These are phyloP conservation scores for Phrynocephalus guinanensis DNA, from an alignment of 2,797 vertebrate genomes.

Conservation along the genomic window DNA sequence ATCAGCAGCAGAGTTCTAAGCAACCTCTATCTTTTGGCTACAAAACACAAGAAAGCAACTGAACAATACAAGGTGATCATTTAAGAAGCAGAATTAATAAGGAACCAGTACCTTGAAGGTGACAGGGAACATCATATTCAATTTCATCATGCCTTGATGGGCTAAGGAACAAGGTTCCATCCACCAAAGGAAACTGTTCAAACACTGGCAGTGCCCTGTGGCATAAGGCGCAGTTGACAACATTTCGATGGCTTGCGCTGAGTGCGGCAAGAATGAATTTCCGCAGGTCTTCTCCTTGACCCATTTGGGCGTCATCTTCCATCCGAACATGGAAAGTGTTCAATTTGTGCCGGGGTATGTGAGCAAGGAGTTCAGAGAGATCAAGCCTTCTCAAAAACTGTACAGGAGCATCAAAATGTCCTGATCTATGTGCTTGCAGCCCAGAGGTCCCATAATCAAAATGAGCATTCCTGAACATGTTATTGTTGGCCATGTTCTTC, in stretches of 20 bases:
- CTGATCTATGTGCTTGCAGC: constrained; percentile 81
- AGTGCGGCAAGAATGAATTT: constrained; percentile 97
- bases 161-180: constrained; percentile 97
- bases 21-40: not conserved
- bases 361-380: constrained; percentile 94
- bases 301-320: constrained; percentile 97
- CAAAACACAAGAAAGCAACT: constrained; percentile 23
- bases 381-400: constrained; percentile 97
- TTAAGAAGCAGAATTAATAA: constrained; percentile 69
- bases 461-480: constrained; percentile 79
- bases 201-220: constrained; percentile 94
- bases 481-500: constrained; percentile 85
- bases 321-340: constrained; percentile 99
- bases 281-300: constrained; percentile 97
- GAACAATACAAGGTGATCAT: constrained; percentile 45
- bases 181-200: constrained; percentile 97
- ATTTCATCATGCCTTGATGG: constrained; percentile 98
- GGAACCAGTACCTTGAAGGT: constrained; percentile 94
- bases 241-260: constrained; percentile 94
- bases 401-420: constrained; percentile 85
- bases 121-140: constrained; percentile 98
- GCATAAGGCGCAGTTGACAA: constrained; percentile 97
- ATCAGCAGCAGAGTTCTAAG: too few species aligned
- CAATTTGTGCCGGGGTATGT: constrained; percentile 95
- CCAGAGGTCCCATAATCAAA: constrained; percentile 78